Evolutionary conservation across 1,140 invertebrate species (phyloP), one percentile per base, ranked within the genome.

Genomic region (Notospermus geniculatus): DNA sequence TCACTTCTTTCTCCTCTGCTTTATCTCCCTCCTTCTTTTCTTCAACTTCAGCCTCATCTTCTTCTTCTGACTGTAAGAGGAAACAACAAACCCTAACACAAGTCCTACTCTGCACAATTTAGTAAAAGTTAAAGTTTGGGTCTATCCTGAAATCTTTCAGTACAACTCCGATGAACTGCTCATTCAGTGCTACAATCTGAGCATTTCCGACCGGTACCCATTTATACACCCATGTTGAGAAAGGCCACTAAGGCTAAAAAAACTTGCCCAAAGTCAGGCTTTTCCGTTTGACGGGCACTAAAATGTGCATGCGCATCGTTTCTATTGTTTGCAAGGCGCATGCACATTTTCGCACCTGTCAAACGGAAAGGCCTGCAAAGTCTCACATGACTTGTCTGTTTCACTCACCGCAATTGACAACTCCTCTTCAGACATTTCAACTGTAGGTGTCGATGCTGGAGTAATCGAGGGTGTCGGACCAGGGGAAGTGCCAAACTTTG

Each of bases 401-500:
- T 17, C 15, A 41, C 29, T 36, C n/a, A 61, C 59, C 29, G 58
- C 52, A 19, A 29, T 30, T 17, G 32, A 39, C 23, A 45, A 43
- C 5, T 60, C 60, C 22, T 50, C 59, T n/a, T 54, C 13, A 32
- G 25, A 13, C 17, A 55, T 57, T 9, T 70, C 71, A 17, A 68
- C 68, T 23, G 62, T 56, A 36, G 65, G 50, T n/a, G 62, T 66
- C 23, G 67, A 63, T 5, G 73, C 65, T 2, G 67, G 63, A 2
- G 74, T 71, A 5, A 66, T 60, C 27, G 67, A 63, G 17, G 77
- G 77, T 0, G 75, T 72, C 2, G 74, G 71, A 13, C 75, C 75
- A 11, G 77, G 75, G 0, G 77, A 79, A 27, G 62, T 54, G 1
- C 75, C 77, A 74, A 77, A 79, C 9, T 45, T 41, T 15, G 77